phyloP scores from a whole-genome alignment of 1,140 invertebrate genomes.

The Drosophila equinoxialis region DNA sequence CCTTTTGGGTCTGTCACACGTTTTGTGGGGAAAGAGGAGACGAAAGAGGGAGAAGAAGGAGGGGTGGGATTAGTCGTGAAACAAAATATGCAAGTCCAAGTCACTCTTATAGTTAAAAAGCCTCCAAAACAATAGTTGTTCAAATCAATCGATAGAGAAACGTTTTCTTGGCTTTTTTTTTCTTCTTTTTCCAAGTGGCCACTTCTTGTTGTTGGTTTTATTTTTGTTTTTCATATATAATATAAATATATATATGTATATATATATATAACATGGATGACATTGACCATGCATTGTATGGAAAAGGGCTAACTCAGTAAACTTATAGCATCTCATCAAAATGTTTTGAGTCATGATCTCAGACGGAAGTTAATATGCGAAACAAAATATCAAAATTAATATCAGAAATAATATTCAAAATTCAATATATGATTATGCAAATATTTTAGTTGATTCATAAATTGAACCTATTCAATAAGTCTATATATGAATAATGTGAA shows the following conservation, averaged over 20 bases:
- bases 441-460: constrained; percentile 38
- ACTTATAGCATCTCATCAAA: constrained; percentile 35
- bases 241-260: constrained; percentile 18
- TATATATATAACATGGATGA: constrained; percentile 2
- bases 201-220: constrained; percentile 40
- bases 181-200: constrained; percentile 29
- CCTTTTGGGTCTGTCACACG: constrained; percentile 59
- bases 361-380: constrained; percentile 63
- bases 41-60: neutral
- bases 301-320: constrained; percentile 64
- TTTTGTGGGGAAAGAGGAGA: neutral
- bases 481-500: constrained; percentile 23
- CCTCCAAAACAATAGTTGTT: constrained; percentile 18
- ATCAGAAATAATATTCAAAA: constrained; percentile 52
- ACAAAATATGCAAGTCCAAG: constrained; percentile 50
- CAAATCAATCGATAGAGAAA: constrained; percentile 57
- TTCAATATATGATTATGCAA: constrained; percentile 71
- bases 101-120: constrained; percentile 21
- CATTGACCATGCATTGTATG: constrained; percentile 21
- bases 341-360: constrained; percentile 40
- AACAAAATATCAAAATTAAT: constrained; percentile 31
- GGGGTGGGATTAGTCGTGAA: constrained; percentile 68
- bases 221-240: neutral
- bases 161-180: constrained; percentile 57
- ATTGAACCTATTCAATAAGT: constrained; percentile 30